Evolutionary conservation across 2,888 invertebrate species (phyloP).

Genomic region (Schrankia costaestrigalis): DNA sequence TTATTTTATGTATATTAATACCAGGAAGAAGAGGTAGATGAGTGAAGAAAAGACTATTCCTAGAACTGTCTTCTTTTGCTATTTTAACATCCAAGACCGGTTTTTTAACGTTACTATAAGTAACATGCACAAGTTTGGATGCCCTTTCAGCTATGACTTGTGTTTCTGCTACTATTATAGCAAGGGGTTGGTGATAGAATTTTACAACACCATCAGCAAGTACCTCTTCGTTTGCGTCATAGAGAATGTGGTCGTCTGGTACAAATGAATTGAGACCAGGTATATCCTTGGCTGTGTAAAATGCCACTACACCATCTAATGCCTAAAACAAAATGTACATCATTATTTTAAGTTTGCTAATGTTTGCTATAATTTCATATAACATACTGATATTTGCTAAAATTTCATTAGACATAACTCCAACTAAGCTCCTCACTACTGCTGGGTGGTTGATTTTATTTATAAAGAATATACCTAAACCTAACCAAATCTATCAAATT

Average conservation of each 20-base stretch:
- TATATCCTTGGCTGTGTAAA: conserved; percentile 82
- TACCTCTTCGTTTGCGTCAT: conserved; percentile 48
- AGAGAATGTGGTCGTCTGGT: conserved; percentile 36
- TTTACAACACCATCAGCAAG: conserved; percentile 39
- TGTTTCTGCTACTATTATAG: conserved; percentile 79
- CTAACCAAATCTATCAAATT: too few species aligned
- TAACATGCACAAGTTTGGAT: conserved; percentile 75
- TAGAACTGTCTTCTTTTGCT: conserved; percentile 13
- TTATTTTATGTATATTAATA: conserved; percentile 17
- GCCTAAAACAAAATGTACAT: conserved; percentile 81
- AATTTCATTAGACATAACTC: too few species aligned
- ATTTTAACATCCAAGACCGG: conserved; percentile 20
- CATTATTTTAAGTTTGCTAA: too few species aligned
- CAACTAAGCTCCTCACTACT: too few species aligned
- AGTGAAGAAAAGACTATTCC: conserved; percentile 10
- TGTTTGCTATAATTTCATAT: too few species aligned
- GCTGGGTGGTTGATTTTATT: too few species aligned
- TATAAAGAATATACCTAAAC: too few species aligned
- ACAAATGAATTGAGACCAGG: conserved; percentile 83
- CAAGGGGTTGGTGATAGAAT: conserved; percentile 24
- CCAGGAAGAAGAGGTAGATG: conserved; percentile 18
- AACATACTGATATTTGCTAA: too few species aligned
- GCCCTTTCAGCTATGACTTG: conserved; percentile 76
- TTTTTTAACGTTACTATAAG: conserved; percentile 57
- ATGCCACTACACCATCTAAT: conserved; percentile 82